Conservation (phyloP, 2,113 vertebrate species). For the Callocephalon fimbriatum region DNA sequence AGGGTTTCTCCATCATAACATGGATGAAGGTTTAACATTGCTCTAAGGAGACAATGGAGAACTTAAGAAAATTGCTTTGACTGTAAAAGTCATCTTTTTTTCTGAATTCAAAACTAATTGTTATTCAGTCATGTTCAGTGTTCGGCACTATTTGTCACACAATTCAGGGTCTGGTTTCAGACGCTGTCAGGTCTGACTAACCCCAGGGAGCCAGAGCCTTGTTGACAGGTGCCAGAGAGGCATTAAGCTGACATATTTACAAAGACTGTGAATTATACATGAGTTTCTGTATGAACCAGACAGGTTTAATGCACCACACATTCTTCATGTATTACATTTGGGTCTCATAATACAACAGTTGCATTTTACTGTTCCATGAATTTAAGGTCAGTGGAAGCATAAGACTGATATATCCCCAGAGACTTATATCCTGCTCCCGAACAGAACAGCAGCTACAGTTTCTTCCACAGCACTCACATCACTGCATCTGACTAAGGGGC, state of each 20-base stretch:
- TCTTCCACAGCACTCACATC: not conserved
- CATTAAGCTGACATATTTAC: slow-evolving; percentile 33
- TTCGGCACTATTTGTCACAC: not conserved
- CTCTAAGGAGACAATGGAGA: not conserved
- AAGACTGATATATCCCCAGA: not conserved
- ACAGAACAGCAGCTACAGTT: fast-evolving
- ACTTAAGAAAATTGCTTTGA: not conserved
- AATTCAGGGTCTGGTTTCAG: not conserved
- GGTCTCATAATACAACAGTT: not conserved
- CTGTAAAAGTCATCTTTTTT: not conserved
- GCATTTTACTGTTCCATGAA: not conserved
- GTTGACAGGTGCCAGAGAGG: not conserved
- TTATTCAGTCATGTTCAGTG: not conserved
- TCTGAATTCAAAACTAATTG: not conserved
- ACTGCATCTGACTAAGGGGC: fast-evolving
- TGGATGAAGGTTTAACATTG: not conserved
- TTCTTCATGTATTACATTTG: not conserved
- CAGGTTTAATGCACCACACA: not conserved
- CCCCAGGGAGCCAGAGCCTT: not conserved
- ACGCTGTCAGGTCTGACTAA: slow-evolving; percentile 9
- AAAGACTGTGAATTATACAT: slow-evolving; percentile 39
- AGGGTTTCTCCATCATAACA: not conserved
- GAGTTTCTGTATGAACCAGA: slow-evolving; percentile 21
- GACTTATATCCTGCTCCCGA: not conserved
- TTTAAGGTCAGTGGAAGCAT: not conserved